Base-by-base conservation (phyloP, 2,888 invertebrate genomes). In the Volucella bombylans region DNA sequence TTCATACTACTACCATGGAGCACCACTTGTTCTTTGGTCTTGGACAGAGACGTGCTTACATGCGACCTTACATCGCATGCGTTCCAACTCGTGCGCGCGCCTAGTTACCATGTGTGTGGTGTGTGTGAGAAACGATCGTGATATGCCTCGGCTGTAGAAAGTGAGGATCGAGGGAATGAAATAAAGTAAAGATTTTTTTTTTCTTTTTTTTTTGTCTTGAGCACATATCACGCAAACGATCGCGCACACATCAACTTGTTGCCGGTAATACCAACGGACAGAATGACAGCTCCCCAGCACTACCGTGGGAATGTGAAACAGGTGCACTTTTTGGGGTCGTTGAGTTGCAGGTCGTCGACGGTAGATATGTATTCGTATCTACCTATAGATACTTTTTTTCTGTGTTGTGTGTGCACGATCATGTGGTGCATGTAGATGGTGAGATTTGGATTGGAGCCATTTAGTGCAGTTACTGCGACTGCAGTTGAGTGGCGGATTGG, bases 11-110 rank as follows among this genome's bases (percentile, higher is more conserved):
- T 23, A 54, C 50, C 57, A 38, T 50, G 65, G 78, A 82, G 55
- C 71, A 81, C 85, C 74, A 82, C 77, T 82, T 78, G 74, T 65
- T 76, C 12, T 31, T 6, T 52, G 55, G 57, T 68, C 86, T 82
- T 43, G 65, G 61, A 71, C 67, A 72, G 31, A 31, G 78, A 81
- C 78, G 85, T 79, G 79, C 74, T 73, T 74, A 82, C 81, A 71
- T 78, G 76, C 82, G 76, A 79, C 79, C 68, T 69, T 73, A 79
- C 82, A 87, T 87, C 83, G 87, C 86, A 86, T 87, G 86, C 87
- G 87, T 86, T 87, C 86, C 87, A 87, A 87, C 87, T 87, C 87
- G 87, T 87, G 87, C 87, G 87, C 80, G 77, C 68, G 81, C 86
- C 78, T 67, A 68, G 54, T 69, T 59, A 67, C 54, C 61, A 62